phyloP scores from a whole-genome alignment of 2,113 vertebrate species.

The Delphinus delphis region DNA sequence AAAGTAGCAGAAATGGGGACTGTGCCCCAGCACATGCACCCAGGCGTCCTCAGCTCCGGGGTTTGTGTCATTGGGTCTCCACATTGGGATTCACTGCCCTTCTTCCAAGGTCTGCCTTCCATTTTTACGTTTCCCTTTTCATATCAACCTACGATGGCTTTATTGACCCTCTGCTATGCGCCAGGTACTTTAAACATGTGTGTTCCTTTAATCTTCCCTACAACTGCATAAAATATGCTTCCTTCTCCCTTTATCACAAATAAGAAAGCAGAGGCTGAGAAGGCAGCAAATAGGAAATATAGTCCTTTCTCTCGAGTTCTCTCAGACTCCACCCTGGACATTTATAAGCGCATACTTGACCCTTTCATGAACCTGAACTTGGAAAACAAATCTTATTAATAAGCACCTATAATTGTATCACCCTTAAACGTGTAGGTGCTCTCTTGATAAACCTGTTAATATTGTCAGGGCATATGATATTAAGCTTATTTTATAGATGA shows the following conservation, averaged over 20 bases:
- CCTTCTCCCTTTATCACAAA: background rate
- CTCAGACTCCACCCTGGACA: background rate
- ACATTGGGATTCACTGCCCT: background rate
- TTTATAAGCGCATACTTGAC: background rate
- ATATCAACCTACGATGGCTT: background rate
- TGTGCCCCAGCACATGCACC: fast-evolving
- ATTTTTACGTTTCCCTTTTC: background rate
- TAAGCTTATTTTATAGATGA: background rate
- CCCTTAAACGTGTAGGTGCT: background rate
- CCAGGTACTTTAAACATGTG: background rate
- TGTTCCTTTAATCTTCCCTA: background rate
- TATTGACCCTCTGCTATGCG: background rate
- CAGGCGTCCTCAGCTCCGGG: background rate
- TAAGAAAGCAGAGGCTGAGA: background rate
- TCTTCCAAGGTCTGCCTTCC: background rate
- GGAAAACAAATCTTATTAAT: background rate
- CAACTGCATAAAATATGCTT: background rate
- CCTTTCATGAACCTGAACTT: background rate
- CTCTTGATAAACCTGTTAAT: background rate
- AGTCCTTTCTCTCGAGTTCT: background rate
- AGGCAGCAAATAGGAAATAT: background rate
- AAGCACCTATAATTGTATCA: background rate
- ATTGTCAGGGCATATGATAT: background rate
- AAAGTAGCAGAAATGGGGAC: background rate
- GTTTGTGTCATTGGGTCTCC: background rate